Percentiles rank a stretch among this genome's conserved stretches.
These are phyloP conservation scores for Gastrophysa polygoni DNA, from an alignment of 2,888 invertebrate genomes.

Conservation along the genomic window DNA sequence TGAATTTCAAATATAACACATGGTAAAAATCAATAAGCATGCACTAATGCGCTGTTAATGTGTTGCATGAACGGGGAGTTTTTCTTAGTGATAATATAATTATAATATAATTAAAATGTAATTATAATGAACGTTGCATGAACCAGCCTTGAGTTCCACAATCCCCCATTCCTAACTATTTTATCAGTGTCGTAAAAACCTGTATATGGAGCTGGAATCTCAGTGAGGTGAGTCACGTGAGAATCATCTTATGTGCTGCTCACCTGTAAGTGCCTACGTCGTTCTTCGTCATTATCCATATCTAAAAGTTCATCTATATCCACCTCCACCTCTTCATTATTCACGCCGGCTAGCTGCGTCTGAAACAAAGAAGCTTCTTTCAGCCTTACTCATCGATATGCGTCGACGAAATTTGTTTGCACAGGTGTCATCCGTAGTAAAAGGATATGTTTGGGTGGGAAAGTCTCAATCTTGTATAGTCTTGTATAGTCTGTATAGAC, in stretches of 20 bases:
- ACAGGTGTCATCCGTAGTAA: background rate
- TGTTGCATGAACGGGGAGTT: too few relatives aligned
- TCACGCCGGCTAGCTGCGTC: slow-evolving; percentile 60
- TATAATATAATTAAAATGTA: too few relatives aligned
- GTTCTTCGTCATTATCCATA: slow-evolving; percentile 87
- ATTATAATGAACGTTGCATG: too few relatives aligned
- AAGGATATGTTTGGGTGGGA: background rate
- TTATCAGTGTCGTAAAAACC: too few relatives aligned
- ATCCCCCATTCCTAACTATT: too few relatives aligned
- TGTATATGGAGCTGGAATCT: background rate
- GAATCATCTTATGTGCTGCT: slow-evolving; percentile 24
- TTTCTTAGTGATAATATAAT: too few relatives aligned
- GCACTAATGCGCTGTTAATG: too few relatives aligned
- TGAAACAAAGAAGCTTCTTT: slow-evolving; percentile 47
- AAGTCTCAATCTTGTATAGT: background rate
- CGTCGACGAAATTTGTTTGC: background rate
- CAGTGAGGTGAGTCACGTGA: background rate
- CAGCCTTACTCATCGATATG: slow-evolving; percentile 16
- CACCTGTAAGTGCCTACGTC: slow-evolving; percentile 82
- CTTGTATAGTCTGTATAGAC: too few relatives aligned
- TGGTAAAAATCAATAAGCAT: too few relatives aligned
- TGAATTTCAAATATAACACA: too few relatives aligned
- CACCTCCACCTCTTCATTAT: slow-evolving; percentile 79
- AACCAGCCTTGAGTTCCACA: too few relatives aligned
- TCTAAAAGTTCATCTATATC: slow-evolving; percentile 95